Percentiles rank a stretch among this genome's conserved stretches.
phyloP scores from a whole-genome alignment of 1,140 invertebrate species.

The Palaemon carinicauda region DNA sequence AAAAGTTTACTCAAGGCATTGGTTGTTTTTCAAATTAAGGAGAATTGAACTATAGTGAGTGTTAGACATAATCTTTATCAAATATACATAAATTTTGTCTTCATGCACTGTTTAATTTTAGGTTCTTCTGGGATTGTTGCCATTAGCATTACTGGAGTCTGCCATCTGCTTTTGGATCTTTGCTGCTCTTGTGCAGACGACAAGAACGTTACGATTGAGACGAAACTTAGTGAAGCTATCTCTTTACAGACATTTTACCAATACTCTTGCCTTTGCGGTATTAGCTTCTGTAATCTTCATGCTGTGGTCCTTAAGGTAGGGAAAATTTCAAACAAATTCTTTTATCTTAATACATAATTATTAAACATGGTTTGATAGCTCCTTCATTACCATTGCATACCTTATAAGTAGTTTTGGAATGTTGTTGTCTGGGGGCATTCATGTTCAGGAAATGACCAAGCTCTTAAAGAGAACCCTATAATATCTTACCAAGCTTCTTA shows the following conservation, averaged over 20 bases:
- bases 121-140: conserved; percentile 62
- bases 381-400: too few species aligned
- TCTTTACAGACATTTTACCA: conserved; percentile 91
- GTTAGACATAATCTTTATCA: too few species aligned
- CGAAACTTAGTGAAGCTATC: conserved; percentile 87
- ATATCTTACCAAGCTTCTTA: too few species aligned
- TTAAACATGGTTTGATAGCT: too few species aligned
- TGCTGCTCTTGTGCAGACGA: conserved; percentile 87
- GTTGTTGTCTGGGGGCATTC: too few species aligned
- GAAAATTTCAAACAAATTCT: conserved; percentile 64
- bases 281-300: conserved; percentile 89
- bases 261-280: conserved; percentile 89
- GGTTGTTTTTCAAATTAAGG: not conserved
- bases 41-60: not conserved
- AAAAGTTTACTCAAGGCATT: too few species aligned
- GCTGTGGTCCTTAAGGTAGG: conserved; percentile 87
- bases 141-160: conserved; percentile 74
- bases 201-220: conserved; percentile 82
- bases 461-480: too few species aligned
- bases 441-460: too few species aligned
- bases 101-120: not conserved
- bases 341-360: not conserved
- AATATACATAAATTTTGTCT: not conserved
- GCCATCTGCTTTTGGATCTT: conserved; percentile 83
- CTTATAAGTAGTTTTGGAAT: too few species aligned